These are phyloP conservation scores for Leptothorax acervorum DNA, from an alignment of 2,888 invertebrate genomes.

Conservation along the genomic window DNA sequence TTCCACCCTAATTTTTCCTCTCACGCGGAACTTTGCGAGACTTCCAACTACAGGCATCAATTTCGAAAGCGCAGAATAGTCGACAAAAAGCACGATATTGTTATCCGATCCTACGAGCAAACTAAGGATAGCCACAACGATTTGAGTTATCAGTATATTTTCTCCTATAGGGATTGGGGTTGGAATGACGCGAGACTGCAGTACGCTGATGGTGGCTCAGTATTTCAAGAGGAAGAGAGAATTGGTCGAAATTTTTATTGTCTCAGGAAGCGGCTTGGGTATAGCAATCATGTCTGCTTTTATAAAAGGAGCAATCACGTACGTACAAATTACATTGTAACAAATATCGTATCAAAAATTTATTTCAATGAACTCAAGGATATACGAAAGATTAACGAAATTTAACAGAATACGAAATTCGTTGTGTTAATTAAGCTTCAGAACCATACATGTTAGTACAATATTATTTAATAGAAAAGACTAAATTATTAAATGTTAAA, in stretches of 20 bases:
- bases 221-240: slow-evolving; percentile 95
- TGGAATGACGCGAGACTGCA: slow-evolving; percentile 94
- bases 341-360: neutral
- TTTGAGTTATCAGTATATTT: slow-evolving; percentile 9
- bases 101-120: slow-evolving; percentile 1
- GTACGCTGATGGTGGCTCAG: slow-evolving; percentile 95
- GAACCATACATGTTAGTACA: neutral
- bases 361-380: neutral
- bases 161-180: slow-evolving; percentile 90
- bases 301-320: slow-evolving; percentile 93
- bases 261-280: slow-evolving; percentile 94
- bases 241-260: slow-evolving; percentile 95
- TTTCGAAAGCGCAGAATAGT: slow-evolving; percentile 14
- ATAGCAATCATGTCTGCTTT: slow-evolving; percentile 94
- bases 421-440: neutral
- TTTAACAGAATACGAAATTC: neutral
- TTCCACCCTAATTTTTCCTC: neutral
- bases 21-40: slow-evolving; percentile 6
- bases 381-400: neutral
- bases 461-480: slow-evolving; percentile 1
- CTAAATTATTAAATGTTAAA: slow-evolving; percentile 2
- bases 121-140: neutral
- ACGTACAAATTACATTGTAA: slow-evolving; percentile 70
- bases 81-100: slow-evolving; percentile 11
- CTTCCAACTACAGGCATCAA: neutral